phyloP scores from a whole-genome alignment of 2,888 invertebrate genomes.

The Hirudinaria manillensis region DNA sequence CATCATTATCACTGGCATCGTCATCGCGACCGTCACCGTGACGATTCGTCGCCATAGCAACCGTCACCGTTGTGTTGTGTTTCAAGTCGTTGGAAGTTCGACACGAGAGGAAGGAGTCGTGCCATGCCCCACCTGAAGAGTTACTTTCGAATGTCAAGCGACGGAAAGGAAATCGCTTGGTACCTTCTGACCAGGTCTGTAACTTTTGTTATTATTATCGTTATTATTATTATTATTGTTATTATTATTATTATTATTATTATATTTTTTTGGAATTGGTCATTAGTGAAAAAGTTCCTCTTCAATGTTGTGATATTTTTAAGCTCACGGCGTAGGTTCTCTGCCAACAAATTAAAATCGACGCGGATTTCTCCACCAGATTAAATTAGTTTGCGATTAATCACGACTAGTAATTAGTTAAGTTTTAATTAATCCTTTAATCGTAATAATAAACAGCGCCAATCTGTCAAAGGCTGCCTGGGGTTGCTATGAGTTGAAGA shows the following conservation, averaged over 20 bases:
- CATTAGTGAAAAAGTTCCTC: too few species aligned
- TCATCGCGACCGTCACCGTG: too few species aligned
- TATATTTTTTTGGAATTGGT: too few species aligned
- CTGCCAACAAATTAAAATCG: too few species aligned
- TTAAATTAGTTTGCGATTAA: too few species aligned
- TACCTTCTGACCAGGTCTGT: conserved; percentile 68
- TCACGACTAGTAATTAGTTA: too few species aligned
- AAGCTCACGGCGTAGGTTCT: too few species aligned
- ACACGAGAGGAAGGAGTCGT: conserved; percentile 63
- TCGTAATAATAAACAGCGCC: conserved; percentile 62
- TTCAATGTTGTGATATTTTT: too few species aligned
- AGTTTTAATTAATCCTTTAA: too few species aligned
- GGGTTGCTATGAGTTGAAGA: conserved; percentile 68
- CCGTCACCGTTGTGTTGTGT: not conserved
- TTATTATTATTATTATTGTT: not conserved
- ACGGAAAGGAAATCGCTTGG: conserved; percentile 67
- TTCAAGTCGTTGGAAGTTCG: conserved; percentile 76
- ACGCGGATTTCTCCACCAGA: too few species aligned
- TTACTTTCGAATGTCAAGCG: conserved; percentile 70
- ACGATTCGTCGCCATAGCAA: too few species aligned
- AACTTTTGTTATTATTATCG: not conserved
- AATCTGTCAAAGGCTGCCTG: conserved; percentile 96
- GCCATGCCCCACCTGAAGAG: conserved; percentile 95
- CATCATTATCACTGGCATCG: too few species aligned
- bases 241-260: not conserved